Base-by-base conservation (phyloP, 1,140 invertebrate species). In the Neuroterus valhalla region DNA sequence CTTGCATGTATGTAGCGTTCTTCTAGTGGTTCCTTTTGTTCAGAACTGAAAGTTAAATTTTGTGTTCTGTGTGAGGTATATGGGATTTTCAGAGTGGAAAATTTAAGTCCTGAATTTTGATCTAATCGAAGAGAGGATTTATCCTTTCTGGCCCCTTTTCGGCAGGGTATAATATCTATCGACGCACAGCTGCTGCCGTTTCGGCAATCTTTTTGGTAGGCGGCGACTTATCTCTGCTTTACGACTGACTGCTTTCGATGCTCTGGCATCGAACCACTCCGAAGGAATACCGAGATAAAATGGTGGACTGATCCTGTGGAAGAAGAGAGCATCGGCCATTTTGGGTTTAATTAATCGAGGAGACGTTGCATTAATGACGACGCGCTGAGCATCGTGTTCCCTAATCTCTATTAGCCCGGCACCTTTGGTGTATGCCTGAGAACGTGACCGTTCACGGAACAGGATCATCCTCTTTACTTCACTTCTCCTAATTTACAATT, bases 191-290 rank as follows among this genome's bases (percentile, higher is more conserved):
- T 74, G 81, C 78, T 82, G 80, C 76, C 76, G 80, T 82, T 82
- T 82, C 76, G 78, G 81, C 81, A 75, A 78, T 75, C 78, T 82
- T 80, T 82, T 80, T 82, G 81, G 81, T 82, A 82, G 78, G 81
- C 81, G 81, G 81, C 77, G 74, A 82, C 81, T 82, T 82, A 80
- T 80, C 78, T 80, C 78, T 82, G 81, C 78, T 82, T 82, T 80
- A 82, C 81, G 78, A 82, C 76, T 80, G 76, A 80, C 78, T 80
- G 81, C 76, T 78, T 72, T 75, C 72, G 67, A 74, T 72, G 72
- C 62, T 75, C 21, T 73, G 74, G 77, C 75, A 68, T 66, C 66
- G 74, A 73, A 78, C 76, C 77, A 75, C 78, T 77, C 77, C 71
- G 76, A 72, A 69, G 78, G 76, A 82, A 74, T 44, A 73, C 70